A percentile compares a stretch with the other conserved stretches of the same genome.
Evolutionary conservation across 2,113 vertebrate species (phyloP).

Genomic region (Columba janthina): DNA sequence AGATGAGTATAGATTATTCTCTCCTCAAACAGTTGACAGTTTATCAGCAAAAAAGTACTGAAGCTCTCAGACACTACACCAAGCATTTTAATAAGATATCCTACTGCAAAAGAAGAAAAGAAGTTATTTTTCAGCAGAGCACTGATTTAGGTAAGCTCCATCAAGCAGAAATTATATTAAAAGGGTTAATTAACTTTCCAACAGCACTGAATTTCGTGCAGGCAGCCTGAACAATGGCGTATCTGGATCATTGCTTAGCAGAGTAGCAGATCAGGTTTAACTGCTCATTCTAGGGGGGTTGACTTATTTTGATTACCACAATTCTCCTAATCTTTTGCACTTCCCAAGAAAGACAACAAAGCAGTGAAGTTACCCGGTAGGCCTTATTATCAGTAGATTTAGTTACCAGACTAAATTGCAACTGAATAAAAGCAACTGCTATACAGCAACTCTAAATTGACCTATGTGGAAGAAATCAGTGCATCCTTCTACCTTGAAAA

Average conservation of each 20-base stretch:
- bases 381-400: neutral
- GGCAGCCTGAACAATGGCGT: fast-evolving
- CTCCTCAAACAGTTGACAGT: neutral
- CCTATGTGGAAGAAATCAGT: neutral
- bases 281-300: neutral
- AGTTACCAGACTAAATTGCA: neutral
- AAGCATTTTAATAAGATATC: neutral
- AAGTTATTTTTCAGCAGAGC: neutral
- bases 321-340: neutral
- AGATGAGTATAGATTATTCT: neutral
- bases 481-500: neutral
- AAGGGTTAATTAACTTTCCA: neutral
- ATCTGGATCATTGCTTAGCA: neutral
- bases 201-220: neutral
- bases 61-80: neutral
- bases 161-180: neutral
- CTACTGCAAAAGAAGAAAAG: neutral
- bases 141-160: neutral
- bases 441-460: fast-evolving
- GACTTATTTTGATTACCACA: neutral
- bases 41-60: neutral
- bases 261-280: neutral
- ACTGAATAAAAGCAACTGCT: neutral
- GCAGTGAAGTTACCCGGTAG: neutral
- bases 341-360: neutral